Percentiles rank a stretch among this genome's conserved stretches.
These are phyloP conservation scores for Condylura cristata DNA, from an alignment of 2,113 vertebrate species.

Conservation along the genomic window DNA sequence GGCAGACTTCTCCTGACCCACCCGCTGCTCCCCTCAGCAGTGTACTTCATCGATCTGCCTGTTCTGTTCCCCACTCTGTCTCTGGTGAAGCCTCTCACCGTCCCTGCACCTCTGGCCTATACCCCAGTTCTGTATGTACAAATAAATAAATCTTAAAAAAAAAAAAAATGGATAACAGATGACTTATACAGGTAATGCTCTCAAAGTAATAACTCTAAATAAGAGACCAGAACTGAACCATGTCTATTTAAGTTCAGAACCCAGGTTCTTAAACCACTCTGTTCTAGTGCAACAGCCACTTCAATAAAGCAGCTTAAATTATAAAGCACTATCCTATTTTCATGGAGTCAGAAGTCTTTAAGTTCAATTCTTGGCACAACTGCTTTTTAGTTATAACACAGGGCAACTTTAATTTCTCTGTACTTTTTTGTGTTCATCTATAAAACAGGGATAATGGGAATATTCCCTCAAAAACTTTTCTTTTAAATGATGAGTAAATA, in stretches of 20 bases:
- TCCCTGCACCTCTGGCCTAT: too few relatives aligned
- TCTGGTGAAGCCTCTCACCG: too few relatives aligned
- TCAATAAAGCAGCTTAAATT: neutral
- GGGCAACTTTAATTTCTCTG: neutral
- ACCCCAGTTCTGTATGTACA: too few relatives aligned
- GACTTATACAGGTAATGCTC: neutral
- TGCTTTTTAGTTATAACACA: neutral
- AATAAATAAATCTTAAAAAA: too few relatives aligned
- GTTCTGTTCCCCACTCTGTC: too few relatives aligned
- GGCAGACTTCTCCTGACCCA: too few relatives aligned
- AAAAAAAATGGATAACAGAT: neutral
- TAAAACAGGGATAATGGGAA: neutral
- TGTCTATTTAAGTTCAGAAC: neutral
- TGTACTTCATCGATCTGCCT: too few relatives aligned
- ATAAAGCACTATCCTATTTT: neutral
- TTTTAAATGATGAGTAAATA: neutral
- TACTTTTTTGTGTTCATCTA: neutral
- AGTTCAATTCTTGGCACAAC: neutral
- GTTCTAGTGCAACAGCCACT: neutral
- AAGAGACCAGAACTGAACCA: neutral
- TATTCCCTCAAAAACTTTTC: neutral
- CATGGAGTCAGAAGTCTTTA: neutral
- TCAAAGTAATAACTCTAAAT: neutral
- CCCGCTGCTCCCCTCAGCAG: too few relatives aligned
- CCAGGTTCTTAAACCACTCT: constrained; percentile 1